Evolutionary conservation across 2,888 invertebrate genomes (phyloP).

Genomic region (Rhingia rostrata): DNA sequence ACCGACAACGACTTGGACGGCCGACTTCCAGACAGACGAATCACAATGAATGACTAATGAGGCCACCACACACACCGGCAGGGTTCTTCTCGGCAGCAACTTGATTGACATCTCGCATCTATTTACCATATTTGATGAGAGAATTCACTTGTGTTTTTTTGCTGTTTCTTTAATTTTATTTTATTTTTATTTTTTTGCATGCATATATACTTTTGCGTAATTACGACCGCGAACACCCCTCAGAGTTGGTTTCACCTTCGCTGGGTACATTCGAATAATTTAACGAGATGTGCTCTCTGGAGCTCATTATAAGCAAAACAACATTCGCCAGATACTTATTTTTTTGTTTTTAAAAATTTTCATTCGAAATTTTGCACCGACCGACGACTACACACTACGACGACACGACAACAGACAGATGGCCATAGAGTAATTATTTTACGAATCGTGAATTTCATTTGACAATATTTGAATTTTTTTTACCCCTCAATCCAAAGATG

Average conservation of each 20-base stretch:
- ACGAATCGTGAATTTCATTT: constrained; percentile 68
- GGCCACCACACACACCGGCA: constrained; percentile 65
- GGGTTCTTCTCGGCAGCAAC: constrained; percentile 35
- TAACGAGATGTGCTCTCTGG: constrained; percentile 48
- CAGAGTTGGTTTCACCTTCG: constrained; percentile 41
- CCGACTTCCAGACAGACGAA: constrained; percentile 43
- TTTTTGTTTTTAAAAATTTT: constrained; percentile 14
- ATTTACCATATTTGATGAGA: constrained; percentile 73
- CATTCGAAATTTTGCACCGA: not conserved
- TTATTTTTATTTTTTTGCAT: constrained; percentile 54
- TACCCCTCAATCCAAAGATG: not conserved
- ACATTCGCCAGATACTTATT: constrained; percentile 47
- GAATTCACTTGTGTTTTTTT: constrained; percentile 28
- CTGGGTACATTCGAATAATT: constrained; percentile 53
- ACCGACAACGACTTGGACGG: not conserved
- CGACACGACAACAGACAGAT: constrained; percentile 48
- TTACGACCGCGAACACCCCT: constrained; percentile 61
- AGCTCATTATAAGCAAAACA: constrained; percentile 62
- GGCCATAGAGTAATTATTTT: constrained; percentile 69
- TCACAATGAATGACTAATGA: constrained; percentile 68
- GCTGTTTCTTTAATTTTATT: not conserved
- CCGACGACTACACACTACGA: too few relatives aligned
- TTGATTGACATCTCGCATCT: constrained; percentile 74
- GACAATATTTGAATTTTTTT: constrained; percentile 65
- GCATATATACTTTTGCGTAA: constrained; percentile 65